A percentile compares a stretch with the other conserved stretches of the same genome.
These are phyloP conservation scores for Circaetus gallicus DNA, from an alignment of 2,113 vertebrate species.

Conservation along the genomic window DNA sequence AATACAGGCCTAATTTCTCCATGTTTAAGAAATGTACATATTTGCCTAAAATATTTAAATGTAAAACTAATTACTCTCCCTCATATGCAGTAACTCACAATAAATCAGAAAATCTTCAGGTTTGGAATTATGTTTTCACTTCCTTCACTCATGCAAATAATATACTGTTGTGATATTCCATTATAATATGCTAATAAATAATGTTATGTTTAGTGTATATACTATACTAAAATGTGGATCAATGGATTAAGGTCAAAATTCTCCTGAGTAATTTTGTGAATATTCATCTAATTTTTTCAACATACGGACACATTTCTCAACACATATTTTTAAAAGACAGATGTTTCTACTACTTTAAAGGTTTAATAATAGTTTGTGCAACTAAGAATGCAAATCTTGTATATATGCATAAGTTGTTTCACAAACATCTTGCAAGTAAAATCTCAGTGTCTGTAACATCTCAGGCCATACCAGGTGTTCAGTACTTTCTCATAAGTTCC, in stretches of 20 bases:
- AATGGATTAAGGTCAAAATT: not conserved
- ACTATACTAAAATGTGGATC: not conserved
- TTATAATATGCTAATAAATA: not conserved
- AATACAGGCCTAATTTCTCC: not conserved
- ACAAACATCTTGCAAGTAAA: constrained; percentile 41
- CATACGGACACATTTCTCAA: constrained; percentile 4
- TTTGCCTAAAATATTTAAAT: not conserved
- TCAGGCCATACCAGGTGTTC: constrained; percentile 14
- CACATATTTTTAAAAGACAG: not conserved
- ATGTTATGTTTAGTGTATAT: not conserved
- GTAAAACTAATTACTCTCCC: not conserved
- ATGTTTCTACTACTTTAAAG: constrained; percentile 37
- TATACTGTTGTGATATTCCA: not conserved
- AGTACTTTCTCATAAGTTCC: not conserved
- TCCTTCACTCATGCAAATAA: not conserved
- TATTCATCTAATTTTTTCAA: constrained; percentile 30
- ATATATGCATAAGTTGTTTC: constrained; percentile 38
- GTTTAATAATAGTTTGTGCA: not conserved
- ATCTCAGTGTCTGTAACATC: not conserved
- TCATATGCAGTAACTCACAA: not conserved
- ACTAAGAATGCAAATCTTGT: constrained; percentile 28
- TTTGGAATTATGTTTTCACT: not conserved
- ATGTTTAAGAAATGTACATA: not conserved
- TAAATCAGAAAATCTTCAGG: not conserved
- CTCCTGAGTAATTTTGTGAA: not conserved